These are phyloP conservation scores for Euglossa dilemma DNA, from an alignment of 1,140 invertebrate genomes.

Conservation along the genomic window DNA sequence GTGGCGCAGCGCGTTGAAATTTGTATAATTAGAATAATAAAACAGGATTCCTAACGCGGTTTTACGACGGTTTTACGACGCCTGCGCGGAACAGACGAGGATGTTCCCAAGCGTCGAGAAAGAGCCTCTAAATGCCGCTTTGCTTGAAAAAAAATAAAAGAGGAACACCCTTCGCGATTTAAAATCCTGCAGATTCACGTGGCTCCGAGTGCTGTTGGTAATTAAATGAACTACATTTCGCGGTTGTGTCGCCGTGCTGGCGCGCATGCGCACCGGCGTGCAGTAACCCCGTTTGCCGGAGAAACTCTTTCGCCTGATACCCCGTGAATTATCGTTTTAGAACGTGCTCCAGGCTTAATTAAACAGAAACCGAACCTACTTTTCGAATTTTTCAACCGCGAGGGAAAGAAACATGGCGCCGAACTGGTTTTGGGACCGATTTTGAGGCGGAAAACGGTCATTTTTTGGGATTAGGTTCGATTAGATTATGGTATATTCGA, in stretches of 20 bases:
- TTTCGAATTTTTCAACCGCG: slow-evolving; percentile 16
- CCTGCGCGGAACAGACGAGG: not conserved
- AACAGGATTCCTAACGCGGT: not conserved
- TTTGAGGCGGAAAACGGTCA: not conserved
- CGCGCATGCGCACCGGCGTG: not conserved
- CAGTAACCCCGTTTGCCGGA: slow-evolving; percentile 34
- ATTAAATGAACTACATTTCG: slow-evolving; percentile 47
- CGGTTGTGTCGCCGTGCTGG: slow-evolving; percentile 1
- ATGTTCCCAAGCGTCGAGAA: not conserved
- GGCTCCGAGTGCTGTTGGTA: not conserved
- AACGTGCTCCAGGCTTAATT: slow-evolving; percentile 52
- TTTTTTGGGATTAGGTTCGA: too few species aligned
- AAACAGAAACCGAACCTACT: slow-evolving; percentile 34
- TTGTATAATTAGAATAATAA: not conserved
- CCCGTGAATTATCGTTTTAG: slow-evolving; percentile 49
- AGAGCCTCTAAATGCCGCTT: not conserved
- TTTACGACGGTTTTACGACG: slow-evolving; percentile 43
- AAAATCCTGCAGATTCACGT: not conserved
- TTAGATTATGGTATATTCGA: too few species aligned
- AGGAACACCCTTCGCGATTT: not conserved
- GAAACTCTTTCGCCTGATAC: slow-evolving; percentile 32
- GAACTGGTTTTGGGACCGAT: not conserved
- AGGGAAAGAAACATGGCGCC: not conserved
- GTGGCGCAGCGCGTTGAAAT: not conserved
- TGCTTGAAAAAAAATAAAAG: too few species aligned